A percentile compares a stretch with the other conserved stretches of the same genome.
phyloP scores from a whole-genome alignment of 2,797 vertebrate species.

The Rallus crepitans region DNA sequence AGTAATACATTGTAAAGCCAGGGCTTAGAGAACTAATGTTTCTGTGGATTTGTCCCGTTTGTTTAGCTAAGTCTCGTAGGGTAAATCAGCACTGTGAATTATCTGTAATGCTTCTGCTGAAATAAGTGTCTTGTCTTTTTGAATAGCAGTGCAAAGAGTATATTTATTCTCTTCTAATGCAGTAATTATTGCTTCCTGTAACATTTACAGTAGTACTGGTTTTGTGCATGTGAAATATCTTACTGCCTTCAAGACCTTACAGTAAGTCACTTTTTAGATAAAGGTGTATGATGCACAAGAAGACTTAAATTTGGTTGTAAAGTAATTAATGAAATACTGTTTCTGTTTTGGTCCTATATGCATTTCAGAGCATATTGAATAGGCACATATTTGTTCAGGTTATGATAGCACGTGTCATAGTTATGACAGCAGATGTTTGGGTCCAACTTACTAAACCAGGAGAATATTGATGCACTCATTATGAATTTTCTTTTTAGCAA shows the following conservation, averaged over 20 bases:
- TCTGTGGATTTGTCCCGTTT: neutral
- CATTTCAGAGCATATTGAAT: neutral
- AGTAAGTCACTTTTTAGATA: neutral
- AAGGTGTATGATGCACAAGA: accelerated
- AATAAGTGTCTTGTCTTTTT: neutral
- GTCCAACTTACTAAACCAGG: neutral
- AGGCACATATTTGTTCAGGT: neutral
- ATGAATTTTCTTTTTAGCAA: neutral
- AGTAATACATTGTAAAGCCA: neutral
- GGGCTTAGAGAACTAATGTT: neutral
- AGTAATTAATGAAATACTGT: neutral
- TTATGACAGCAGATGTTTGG: neutral
- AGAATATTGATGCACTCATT: neutral
- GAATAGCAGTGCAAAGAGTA: neutral
- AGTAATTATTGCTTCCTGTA: neutral
- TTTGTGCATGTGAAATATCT: neutral
- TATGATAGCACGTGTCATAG: neutral
- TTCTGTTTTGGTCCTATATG: neutral
- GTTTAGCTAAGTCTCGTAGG: neutral
- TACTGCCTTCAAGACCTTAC: neutral
- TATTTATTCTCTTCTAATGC: neutral
- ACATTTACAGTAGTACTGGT: neutral
- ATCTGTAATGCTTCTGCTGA: neutral
- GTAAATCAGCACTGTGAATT: neutral
- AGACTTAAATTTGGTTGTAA: neutral